Evolutionary conservation across 2,888 invertebrate genomes (phyloP).

Genomic region (Rosalia funebris): DNA sequence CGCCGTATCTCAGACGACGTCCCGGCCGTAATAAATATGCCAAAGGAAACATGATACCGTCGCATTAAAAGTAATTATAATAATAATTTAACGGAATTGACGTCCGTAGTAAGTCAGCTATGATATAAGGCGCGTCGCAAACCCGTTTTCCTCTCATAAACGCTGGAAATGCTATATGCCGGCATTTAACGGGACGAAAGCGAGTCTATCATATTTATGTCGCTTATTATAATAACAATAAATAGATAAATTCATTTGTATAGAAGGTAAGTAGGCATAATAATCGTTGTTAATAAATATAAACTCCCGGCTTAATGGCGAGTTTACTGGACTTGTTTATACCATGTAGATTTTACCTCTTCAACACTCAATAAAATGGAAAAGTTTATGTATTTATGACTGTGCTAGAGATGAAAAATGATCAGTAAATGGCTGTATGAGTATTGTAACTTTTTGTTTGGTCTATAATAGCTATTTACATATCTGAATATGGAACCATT

Average conservation of each 20-base stretch:
- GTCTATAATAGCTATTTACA: too few species aligned
- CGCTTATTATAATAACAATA: constrained; percentile 14
- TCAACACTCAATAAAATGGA: background rate
- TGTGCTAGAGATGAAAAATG: too few species aligned
- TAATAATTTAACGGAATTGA: constrained; percentile 59
- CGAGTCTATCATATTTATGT: constrained; percentile 36
- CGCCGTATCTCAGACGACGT: constrained; percentile 45
- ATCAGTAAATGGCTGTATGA: too few species aligned
- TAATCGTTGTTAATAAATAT: constrained; percentile 12
- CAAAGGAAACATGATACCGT: constrained; percentile 59
- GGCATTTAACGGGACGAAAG: constrained; percentile 18
- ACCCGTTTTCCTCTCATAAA: constrained; percentile 41
- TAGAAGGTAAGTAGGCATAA: constrained; percentile 7
- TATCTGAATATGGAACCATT: too few species aligned
- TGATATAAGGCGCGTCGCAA: constrained; percentile 50
- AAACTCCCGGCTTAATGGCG: constrained; percentile 3
- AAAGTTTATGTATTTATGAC: too few species aligned
- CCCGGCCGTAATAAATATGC: constrained; percentile 59
- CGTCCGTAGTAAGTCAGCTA: constrained; percentile 53
- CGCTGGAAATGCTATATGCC: constrained; percentile 35
- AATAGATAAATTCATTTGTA: constrained; percentile 12
- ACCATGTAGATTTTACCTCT: background rate
- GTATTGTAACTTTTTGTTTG: too few species aligned
- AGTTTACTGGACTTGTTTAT: background rate
- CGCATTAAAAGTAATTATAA: constrained; percentile 62